Evolutionary conservation across 2,888 invertebrate genomes (phyloP), one percentile per base, ranked within the genome.

Genomic region (Dilophus febrilis): DNA sequence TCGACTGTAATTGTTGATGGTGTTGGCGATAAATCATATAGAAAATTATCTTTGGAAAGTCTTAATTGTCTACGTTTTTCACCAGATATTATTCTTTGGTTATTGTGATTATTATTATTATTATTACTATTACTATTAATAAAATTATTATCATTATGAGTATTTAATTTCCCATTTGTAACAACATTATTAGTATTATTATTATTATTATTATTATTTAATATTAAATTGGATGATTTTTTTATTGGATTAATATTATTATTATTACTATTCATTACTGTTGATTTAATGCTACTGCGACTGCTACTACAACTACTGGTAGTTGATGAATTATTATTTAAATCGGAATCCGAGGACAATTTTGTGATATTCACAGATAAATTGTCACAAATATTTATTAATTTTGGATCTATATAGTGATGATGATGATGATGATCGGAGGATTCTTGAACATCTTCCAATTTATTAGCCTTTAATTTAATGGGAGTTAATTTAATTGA

Each of bases 31-130:
- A 55, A 58, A 46, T 61, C 63, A 40, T 61, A 62, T 13, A 62
- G 49, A 40, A 62, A 61, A 44, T 62, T 63, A 48, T 62, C 61
- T 45, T 58, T 57, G 16, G 59, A 59, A 14, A 61, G 47, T n/a
- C 61, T 58, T 46, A 61, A 56, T 47, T 61, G 59, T 1, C 62
- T 53, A 3, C 56, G 55, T 8, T 52, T 42, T 35, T 40, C 40
- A 6, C 22, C 22, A 8, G 22, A 22, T 22, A 8, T 22, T 6
- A 6, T 22, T 22, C 22, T 22, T 22, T 22, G 22, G 22, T 45
- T 27, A 31, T 37, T 7, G 39, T 18, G 35, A 18, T 11, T 35
- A 29, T 57, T 59, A 18, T 28, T 42, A 43, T 51, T 51, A 5
- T 38, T 45, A 43, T 54, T 56, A 34, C 52, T 48, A 42, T 50